Conservation (phyloP, 2,113 vertebrate species). For the Tragelaphus strepsiceros region DNA sequence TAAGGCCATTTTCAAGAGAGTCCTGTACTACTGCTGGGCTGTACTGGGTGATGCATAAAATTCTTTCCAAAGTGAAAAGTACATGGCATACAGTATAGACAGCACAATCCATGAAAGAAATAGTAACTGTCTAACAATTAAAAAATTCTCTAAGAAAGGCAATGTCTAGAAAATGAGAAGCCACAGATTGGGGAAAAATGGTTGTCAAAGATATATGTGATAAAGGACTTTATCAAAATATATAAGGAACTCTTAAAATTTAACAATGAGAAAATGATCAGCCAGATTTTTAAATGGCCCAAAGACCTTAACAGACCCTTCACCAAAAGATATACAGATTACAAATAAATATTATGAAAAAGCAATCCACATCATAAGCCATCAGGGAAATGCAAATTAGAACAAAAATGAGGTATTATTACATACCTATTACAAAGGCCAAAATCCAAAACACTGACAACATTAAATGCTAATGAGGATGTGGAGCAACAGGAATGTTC, state of each 20-base stretch:
- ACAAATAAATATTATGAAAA: not conserved
- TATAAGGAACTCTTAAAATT: not conserved
- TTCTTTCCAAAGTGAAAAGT: slow-evolving; percentile 1
- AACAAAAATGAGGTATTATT: not conserved
- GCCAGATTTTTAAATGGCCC: not conserved
- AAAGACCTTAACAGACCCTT: not conserved
- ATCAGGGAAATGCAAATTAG: not conserved
- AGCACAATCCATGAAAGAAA: not conserved
- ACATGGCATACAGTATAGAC: not conserved
- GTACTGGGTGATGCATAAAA: not conserved
- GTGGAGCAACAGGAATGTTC: not conserved
- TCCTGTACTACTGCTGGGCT: not conserved
- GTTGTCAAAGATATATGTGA: not conserved
- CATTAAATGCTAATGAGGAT: not conserved
- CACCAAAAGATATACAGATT: not conserved
- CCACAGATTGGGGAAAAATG: not conserved
- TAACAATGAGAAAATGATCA: not conserved
- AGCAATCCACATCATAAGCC: not conserved
- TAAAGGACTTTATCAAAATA: not conserved
- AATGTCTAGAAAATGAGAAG: not conserved
- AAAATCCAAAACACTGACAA: not conserved
- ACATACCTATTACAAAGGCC: not conserved
- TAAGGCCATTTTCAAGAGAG: not conserved
- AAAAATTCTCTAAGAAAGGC: not conserved
- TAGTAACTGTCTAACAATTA: not conserved